A percentile compares a stretch with the other conserved stretches of the same genome.
phyloP scores from a whole-genome alignment of 2,113 vertebrate species.

The Puffinus mauretanicus region DNA sequence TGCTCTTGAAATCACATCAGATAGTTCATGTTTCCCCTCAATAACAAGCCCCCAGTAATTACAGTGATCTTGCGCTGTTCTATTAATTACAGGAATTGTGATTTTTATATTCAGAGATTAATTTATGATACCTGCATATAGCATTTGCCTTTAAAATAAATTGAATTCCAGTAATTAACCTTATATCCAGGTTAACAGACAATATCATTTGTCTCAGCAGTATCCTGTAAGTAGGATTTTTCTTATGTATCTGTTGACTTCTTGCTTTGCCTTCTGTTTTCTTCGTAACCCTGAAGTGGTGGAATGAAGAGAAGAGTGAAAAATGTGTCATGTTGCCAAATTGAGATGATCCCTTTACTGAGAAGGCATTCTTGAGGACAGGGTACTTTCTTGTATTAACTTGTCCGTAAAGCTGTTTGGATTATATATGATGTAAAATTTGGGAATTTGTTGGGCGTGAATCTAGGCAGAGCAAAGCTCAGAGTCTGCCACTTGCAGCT shows the following conservation, averaged over 20 bases:
- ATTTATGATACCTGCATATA: conserved; percentile 16
- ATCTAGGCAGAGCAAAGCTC: not conserved
- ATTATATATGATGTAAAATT: not conserved
- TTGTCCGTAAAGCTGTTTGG: not conserved
- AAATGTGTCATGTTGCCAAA: not conserved
- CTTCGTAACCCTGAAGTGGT: not conserved
- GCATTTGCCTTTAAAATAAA: conserved; percentile 39
- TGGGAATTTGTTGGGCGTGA: not conserved
- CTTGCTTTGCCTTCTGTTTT: not conserved
- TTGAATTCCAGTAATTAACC: conserved; percentile 30
- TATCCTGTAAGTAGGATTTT: not conserved
- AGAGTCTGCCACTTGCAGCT: not conserved
- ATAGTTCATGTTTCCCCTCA: conserved; percentile 23
- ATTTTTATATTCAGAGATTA: conserved; percentile 47
- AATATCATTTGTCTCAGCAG: not conserved
- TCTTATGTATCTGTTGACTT: not conserved
- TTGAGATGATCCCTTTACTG: not conserved
- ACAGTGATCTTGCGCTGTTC: conserved; percentile 9
- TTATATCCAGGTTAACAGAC: conserved; percentile 12
- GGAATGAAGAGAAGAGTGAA: not conserved
- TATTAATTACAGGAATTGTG: conserved; percentile 58
- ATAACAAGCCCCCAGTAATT: conserved; percentile 37
- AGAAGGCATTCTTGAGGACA: not conserved
- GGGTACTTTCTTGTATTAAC: conserved; percentile 1
- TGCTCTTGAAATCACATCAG: not conserved